A percentile compares a stretch with the other conserved stretches of the same genome.
phyloP scores from a whole-genome alignment of 2,797 vertebrate genomes.

The Spondyliosoma cantharus region DNA sequence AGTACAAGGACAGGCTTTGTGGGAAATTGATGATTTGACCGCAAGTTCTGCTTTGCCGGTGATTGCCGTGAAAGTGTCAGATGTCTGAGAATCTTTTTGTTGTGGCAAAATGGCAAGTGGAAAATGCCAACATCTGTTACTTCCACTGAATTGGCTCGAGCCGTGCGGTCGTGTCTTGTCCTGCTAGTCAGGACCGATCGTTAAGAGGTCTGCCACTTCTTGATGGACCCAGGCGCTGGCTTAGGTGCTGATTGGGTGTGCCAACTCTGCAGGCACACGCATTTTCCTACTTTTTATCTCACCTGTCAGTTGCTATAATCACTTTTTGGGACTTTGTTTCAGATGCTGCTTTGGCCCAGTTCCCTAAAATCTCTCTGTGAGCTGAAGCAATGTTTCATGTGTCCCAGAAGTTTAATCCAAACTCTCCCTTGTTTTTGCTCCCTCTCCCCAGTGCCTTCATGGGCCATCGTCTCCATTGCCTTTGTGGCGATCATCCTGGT shows the following conservation, averaged over 20 bases:
- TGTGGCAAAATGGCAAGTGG: conserved; percentile 72
- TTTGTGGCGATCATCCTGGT: conserved; percentile 97
- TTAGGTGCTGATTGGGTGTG: conserved; percentile 20
- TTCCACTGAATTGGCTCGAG: conserved; percentile 75
- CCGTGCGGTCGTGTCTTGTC: conserved; percentile 45
- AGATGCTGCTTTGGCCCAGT: conserved; percentile 10
- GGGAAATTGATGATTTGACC: not conserved
- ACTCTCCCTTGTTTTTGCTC: conserved; percentile 18
- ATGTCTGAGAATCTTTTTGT: conserved; percentile 58
- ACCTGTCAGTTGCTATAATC: conserved; percentile 51
- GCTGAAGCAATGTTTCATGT: conserved; percentile 1
- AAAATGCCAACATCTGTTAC: conserved; percentile 78
- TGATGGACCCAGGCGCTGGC: conserved; percentile 41
- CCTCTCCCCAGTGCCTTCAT: conserved; percentile 92
- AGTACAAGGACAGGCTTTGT: not conserved
- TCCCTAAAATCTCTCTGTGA: conserved; percentile 16
- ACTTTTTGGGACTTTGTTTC: conserved; percentile 24
- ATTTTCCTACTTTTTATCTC: conserved; percentile 46
- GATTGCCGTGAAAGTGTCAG: conserved; percentile 69
- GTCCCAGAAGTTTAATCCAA: conserved; percentile 15
- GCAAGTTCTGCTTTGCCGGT: conserved; percentile 17
- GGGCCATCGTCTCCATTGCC: conserved; percentile 98
- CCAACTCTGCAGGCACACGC: conserved; percentile 29
- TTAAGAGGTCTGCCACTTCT: conserved; percentile 68
- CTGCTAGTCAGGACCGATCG: conserved; percentile 48